phyloP scores from a whole-genome alignment of 2,113 vertebrate species.

The Sorex fumeus region DNA sequence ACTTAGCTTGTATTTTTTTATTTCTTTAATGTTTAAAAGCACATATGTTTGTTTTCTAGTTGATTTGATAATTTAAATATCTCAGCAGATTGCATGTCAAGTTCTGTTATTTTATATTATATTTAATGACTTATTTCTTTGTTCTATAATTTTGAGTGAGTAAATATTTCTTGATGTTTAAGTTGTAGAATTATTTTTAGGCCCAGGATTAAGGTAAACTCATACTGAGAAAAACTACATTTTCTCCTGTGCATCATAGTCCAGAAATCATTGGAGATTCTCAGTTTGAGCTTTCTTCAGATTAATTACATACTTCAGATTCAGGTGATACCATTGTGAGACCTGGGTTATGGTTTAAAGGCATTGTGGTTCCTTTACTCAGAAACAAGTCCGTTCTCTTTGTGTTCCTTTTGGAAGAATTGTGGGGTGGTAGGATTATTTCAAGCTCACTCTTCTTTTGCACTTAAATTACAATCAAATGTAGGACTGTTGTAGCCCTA shows the following conservation, averaged over 20 bases:
- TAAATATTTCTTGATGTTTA: conserved; percentile 23
- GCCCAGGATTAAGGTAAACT: neutral
- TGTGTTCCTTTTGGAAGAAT: neutral
- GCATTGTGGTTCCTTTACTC: neutral
- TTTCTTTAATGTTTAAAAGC: neutral
- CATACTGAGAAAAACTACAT: conserved; percentile 20
- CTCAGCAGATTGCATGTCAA: neutral
- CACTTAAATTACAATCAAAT: neutral
- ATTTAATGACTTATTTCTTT: conserved; percentile 33
- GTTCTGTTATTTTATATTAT: neutral
- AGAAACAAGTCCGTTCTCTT: neutral
- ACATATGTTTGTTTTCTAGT: neutral
- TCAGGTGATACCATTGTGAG: neutral
- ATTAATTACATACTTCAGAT: neutral
- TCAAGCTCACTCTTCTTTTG: neutral
- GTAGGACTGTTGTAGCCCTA: neutral
- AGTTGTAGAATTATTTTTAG: conserved; percentile 42
- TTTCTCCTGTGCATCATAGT: conserved; percentile 29
- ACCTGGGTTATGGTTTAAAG: neutral
- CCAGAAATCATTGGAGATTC: conserved; percentile 16
- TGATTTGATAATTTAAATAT: neutral
- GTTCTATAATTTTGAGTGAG: conserved; percentile 42
- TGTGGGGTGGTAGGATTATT: neutral
- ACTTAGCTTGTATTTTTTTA: too few species aligned
- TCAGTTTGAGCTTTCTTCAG: conserved; percentile 5